Conservation (phyloP, 2,888 invertebrate species). For the Steinernema hermaphroditum region DNA sequence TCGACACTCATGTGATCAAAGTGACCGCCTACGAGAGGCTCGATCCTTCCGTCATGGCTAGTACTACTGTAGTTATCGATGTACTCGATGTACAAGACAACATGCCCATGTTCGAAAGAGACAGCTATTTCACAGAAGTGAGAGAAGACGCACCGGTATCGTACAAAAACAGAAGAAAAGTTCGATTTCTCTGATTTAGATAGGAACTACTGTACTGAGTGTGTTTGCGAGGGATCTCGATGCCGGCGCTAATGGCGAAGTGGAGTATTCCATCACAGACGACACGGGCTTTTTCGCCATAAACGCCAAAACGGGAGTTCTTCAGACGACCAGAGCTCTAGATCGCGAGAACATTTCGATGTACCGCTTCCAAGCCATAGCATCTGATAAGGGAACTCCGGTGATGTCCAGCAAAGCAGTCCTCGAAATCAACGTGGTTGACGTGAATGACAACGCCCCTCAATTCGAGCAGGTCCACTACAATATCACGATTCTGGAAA, state of each 20-base stretch:
- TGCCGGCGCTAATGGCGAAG: slow-evolving; percentile 83
- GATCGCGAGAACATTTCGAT: slow-evolving; percentile 82
- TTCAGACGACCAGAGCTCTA: slow-evolving; percentile 80
- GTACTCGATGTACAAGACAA: slow-evolving; percentile 88
- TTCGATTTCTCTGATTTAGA: slow-evolving; percentile 42
- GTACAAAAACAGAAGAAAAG: slow-evolving; percentile 35
- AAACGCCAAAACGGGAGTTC: slow-evolving; percentile 89
- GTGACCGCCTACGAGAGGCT: slow-evolving; percentile 62
- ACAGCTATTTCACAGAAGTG: slow-evolving; percentile 84
- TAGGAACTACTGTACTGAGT: slow-evolving; percentile 62
- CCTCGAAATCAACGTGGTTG: slow-evolving; percentile 58
- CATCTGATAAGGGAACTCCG: slow-evolving; percentile 59
- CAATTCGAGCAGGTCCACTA: slow-evolving; percentile 72
- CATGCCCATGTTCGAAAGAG: slow-evolving; percentile 86
- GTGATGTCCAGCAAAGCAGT: slow-evolving; percentile 49
- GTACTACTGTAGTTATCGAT: slow-evolving; percentile 73
- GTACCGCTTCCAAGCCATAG: slow-evolving; percentile 76
- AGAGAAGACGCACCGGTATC: slow-evolving; percentile 76
- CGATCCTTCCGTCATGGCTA: slow-evolving; percentile 59
- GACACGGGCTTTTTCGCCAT: slow-evolving; percentile 75
- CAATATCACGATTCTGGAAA: slow-evolving; percentile 78
- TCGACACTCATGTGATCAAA: slow-evolving; percentile 62
- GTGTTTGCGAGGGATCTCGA: slow-evolving; percentile 82
- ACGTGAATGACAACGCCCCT: slow-evolving; percentile 66
- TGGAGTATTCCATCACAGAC: slow-evolving; percentile 67